Evolutionary conservation across 2,797 vertebrate species (phyloP), one percentile per base, ranked within the genome.

Genomic region (Ammospiza maritima): DNA sequence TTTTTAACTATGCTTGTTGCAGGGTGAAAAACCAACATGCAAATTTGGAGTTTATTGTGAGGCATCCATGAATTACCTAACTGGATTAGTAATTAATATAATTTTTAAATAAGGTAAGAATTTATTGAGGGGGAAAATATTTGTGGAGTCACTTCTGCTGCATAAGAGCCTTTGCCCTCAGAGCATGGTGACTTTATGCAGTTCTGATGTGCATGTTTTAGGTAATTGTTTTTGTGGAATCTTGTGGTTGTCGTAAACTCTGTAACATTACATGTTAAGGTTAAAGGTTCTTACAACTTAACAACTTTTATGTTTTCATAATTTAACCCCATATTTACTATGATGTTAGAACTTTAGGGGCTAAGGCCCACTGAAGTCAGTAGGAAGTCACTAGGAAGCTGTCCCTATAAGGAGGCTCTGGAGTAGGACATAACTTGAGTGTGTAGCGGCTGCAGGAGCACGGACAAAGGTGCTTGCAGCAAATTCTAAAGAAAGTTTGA

Each of bases 61-160:
- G 70, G 50, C 34, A 23, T 10, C 6, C 47, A 34, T 75, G 36
- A 91, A 78, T 57, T n/a, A 23, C 29, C 57, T 72, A 75, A 51
- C 36, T 81, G 11, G 30, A 27, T 51, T 81, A 84, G 60, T 65
- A 85, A 85, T 88, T 83, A 89, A 70, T 75, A n/a, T 16, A 13
- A 73, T 66, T 96, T 91, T 83, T 40, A 69, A 95, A 85, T 7
- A 1, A 83, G 5, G 8, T 71, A 65, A 67, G 62, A 65, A 40
- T 80, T 93, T 90, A 58, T n/a, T 78, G 65, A 93, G 16, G 54
- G 94, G 70, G 70, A 78, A 96, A 89, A 77, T 47, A 80, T 50
- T 61, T 74, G 36, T 61, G 12, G 57, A 73, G 48, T 94, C 76
- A 78, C 36, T 92, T 92, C 44, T 85, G 29, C 48, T 80, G 69